phyloP scores from a whole-genome alignment of 1,140 invertebrate genomes.

The Procambarus virginalis region DNA sequence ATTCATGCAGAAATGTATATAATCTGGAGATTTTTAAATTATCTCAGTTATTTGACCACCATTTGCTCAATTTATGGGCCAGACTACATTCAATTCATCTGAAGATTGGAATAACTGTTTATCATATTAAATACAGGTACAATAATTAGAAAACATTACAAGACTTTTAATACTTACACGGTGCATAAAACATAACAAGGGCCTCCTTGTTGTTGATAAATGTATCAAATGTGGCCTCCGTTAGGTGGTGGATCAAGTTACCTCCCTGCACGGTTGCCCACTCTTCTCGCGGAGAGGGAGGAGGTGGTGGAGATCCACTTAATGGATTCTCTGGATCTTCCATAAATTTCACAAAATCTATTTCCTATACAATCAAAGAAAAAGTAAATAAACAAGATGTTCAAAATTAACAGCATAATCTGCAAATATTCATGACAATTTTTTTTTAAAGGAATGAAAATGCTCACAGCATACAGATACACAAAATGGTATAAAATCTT shows the following conservation, averaged over 20 bases:
- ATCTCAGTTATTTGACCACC: too few relatives aligned
- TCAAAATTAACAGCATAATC: too few relatives aligned
- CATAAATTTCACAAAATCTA: slow-evolving; percentile 82
- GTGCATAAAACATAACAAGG: slow-evolving; percentile 80
- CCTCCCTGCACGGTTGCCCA: slow-evolving; percentile 75
- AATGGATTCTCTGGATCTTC: slow-evolving; percentile 78
- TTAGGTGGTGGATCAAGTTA: slow-evolving; percentile 77
- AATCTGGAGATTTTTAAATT: too few relatives aligned
- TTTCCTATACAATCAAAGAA: slow-evolving; percentile 75
- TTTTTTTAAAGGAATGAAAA: too few relatives aligned
- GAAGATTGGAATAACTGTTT: too few relatives aligned
- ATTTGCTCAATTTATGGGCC: too few relatives aligned
- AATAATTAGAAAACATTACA: too few relatives aligned
- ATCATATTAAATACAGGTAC: too few relatives aligned
- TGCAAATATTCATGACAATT: too few relatives aligned
- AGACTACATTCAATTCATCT: too few relatives aligned
- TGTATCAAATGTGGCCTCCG: slow-evolving; percentile 76
- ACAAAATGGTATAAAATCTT: background rate
- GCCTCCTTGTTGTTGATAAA: slow-evolving; percentile 76
- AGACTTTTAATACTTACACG: slow-evolving; percentile 75
- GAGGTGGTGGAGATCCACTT: slow-evolving; percentile 72
- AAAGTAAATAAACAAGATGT: background rate
- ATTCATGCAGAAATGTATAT: too few relatives aligned
- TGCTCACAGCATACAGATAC: too few relatives aligned
- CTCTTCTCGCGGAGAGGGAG: slow-evolving; percentile 73